phyloP scores from a whole-genome alignment of 2,888 invertebrate genomes.

The Troilus luridus region DNA sequence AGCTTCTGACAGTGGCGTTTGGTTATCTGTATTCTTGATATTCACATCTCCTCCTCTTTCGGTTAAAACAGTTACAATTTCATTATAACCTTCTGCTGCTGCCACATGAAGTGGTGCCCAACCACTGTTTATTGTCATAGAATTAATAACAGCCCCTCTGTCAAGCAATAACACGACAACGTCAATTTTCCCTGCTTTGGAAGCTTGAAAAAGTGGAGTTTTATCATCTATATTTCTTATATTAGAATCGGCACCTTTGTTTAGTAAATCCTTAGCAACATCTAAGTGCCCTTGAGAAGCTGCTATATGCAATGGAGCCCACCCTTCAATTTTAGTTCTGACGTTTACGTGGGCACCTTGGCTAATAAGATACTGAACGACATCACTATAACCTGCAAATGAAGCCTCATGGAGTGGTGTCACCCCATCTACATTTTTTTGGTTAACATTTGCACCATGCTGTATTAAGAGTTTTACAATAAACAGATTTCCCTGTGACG shows the following conservation, averaged over 20 bases:
- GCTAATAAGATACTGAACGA: neutral
- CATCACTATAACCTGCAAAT: neutral
- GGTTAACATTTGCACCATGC: slow-evolving; percentile 13
- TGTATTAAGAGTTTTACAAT: neutral
- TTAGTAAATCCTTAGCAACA: neutral
- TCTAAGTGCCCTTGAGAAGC: neutral
- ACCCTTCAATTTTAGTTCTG: neutral
- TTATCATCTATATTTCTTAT: neutral
- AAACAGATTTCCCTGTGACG: neutral
- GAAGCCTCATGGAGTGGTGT: slow-evolving; percentile 5
- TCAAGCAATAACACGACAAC: neutral
- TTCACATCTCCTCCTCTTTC: neutral
- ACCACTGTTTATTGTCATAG: neutral
- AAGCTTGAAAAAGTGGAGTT: slow-evolving; percentile 14
- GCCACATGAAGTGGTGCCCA: slow-evolving; percentile 19
- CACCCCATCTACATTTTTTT: neutral
- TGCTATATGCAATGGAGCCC: slow-evolving; percentile 8
- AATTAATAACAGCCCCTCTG: slow-evolving; percentile 23
- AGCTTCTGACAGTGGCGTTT: slow-evolving; percentile 18
- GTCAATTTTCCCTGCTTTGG: neutral
- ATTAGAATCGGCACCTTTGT: slow-evolving; percentile 22
- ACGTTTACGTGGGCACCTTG: neutral
- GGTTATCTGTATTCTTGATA: neutral
- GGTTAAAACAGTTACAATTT: neutral
- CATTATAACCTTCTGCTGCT: neutral